phyloP scores from a whole-genome alignment of 2,113 vertebrate species.

The Lipophrys pholis region DNA sequence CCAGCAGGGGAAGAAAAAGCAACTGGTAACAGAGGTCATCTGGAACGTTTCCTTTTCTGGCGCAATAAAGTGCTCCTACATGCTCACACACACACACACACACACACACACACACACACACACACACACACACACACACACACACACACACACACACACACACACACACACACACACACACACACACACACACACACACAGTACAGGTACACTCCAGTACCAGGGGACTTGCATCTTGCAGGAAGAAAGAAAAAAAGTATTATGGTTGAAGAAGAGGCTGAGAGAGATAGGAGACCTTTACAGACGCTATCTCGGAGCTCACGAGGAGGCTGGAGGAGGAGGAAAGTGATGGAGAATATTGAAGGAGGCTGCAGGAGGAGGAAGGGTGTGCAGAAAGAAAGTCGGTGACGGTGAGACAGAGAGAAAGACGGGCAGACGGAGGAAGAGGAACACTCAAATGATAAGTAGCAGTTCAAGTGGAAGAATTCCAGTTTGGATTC shows the following conservation, averaged over 20 bases:
- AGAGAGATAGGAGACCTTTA: slow-evolving; percentile 60
- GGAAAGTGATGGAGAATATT: background rate
- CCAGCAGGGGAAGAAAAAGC: slow-evolving; percentile 54
- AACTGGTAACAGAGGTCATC: slow-evolving; percentile 58
- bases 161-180: slow-evolving; percentile 12
- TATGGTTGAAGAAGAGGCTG: slow-evolving; percentile 41
- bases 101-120: too few species aligned
- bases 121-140: slow-evolving; percentile 10
- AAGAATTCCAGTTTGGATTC: slow-evolving; percentile 69
- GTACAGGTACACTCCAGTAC: slow-evolving; percentile 25
- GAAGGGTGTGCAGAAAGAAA: slow-evolving; percentile 4
- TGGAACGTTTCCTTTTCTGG: slow-evolving; percentile 46
- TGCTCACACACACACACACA: slow-evolving; percentile 12
- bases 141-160: background rate
- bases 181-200: background rate
- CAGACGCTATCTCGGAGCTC: slow-evolving; percentile 45
- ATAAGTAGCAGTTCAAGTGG: slow-evolving; percentile 56
- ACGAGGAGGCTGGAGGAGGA: slow-evolving; percentile 32
- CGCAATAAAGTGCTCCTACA: slow-evolving; percentile 22
- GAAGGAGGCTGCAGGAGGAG: background rate
- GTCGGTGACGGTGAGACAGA: background rate
- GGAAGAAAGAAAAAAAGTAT: slow-evolving; percentile 44
- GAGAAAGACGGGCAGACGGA: slow-evolving; percentile 8
- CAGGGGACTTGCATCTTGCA: slow-evolving; percentile 24
- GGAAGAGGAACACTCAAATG: slow-evolving; percentile 49